Evolutionary conservation across 1,140 invertebrate genomes (phyloP).

Genomic region (Sminthurides bifidus): DNA sequence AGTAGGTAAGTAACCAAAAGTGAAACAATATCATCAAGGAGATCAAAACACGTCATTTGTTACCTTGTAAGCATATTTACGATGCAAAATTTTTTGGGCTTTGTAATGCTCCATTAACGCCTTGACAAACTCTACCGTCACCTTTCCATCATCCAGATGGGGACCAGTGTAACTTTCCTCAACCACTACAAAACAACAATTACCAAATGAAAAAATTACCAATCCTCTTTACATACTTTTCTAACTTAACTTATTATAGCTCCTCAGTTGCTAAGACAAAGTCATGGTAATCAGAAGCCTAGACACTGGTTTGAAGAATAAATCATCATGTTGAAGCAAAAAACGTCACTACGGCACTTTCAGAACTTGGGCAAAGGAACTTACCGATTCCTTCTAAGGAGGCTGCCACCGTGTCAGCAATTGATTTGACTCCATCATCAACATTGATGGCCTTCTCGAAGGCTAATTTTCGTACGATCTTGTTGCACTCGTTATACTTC

Average conservation of each 20-base stretch:
- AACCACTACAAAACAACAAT: conserved; percentile 42
- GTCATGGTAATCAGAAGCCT: conserved; percentile 26
- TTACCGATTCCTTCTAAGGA: conserved; percentile 74
- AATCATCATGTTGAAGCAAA: conserved; percentile 12
- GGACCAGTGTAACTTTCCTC: conserved; percentile 92
- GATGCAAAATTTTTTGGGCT: conserved; percentile 83
- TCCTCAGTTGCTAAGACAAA: not conserved
- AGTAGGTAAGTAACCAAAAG: not conserved
- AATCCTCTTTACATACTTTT: not conserved
- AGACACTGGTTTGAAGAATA: conserved; percentile 21
- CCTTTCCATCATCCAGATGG: conserved; percentile 63
- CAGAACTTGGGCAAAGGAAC: not conserved
- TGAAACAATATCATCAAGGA: not conserved
- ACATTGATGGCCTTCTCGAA: conserved; percentile 96
- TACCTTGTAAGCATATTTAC: conserved; percentile 95
- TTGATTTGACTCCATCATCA: conserved; percentile 71
- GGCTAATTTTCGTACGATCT: conserved; percentile 85
- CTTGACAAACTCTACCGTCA: conserved; percentile 70
- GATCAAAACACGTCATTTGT: no score
- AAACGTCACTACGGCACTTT: not conserved
- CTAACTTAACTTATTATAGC: not conserved
- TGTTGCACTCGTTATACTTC: conserved; percentile 91
- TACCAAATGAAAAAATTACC: not conserved
- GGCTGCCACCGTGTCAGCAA: conserved; percentile 68
- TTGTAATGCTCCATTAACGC: conserved; percentile 84